A percentile compares a stretch with the other conserved stretches of the same genome.
These are phyloP conservation scores for Procavia capensis DNA, from an alignment of 2,113 vertebrate genomes.

Conservation along the genomic window DNA sequence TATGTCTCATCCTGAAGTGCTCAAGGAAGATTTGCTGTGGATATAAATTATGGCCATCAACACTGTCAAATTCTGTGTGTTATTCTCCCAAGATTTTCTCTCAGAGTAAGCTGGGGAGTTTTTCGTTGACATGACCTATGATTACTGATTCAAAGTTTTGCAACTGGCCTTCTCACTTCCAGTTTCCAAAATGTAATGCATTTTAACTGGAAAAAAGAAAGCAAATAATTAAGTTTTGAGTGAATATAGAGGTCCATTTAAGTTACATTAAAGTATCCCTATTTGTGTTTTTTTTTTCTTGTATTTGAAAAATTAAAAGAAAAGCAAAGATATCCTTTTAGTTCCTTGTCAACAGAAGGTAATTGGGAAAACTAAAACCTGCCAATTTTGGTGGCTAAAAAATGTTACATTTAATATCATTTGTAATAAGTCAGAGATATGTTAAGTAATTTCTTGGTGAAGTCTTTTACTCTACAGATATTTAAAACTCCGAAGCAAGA, in stretches of 20 bases:
- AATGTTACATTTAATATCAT: background rate
- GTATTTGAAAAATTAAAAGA: background rate
- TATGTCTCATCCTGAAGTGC: too few relatives aligned
- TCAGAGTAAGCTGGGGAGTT: background rate
- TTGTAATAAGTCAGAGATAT: background rate
- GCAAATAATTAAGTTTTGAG: background rate
- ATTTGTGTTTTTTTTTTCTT: background rate
- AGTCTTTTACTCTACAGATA: background rate
- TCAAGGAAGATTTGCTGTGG: background rate
- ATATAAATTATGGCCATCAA: background rate
- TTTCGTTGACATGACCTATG: background rate
- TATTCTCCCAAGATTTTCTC: background rate
- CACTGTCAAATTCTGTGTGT: background rate
- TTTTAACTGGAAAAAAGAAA: background rate
- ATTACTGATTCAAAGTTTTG: background rate
- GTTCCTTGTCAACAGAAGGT: slow-evolving; percentile 7
- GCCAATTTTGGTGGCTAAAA: background rate
- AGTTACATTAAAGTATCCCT: background rate
- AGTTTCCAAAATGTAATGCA: background rate
- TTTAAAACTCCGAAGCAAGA: slow-evolving; percentile 13
- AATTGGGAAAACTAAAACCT: background rate
- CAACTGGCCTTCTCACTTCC: background rate
- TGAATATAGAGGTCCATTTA: slow-evolving; percentile 18
- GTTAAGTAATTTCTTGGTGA: background rate
- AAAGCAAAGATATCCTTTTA: background rate